Base-by-base conservation (phyloP, 92 coral and sea anemone genomes). In the Nematostella vectensis region DNA sequence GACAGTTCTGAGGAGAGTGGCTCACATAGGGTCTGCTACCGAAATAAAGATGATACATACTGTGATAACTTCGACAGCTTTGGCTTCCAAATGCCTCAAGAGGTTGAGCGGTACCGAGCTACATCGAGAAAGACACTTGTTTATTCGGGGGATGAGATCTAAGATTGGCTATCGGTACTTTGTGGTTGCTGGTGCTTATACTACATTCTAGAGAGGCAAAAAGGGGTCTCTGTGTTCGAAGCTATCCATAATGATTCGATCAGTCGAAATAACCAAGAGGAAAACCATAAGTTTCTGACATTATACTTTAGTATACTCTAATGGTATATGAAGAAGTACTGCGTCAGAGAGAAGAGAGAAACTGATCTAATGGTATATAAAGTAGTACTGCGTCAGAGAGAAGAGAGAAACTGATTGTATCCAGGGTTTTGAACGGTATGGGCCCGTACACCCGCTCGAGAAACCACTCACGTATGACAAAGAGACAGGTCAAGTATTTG, bases 51-150 rank as follows among this genome's bases (percentile, higher is more conserved):
- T 1, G 19, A 2, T 0, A 21, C 36, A 16, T 13, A 12, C 25
- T 45, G 49, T 45, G 52, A 69, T 2, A 58, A 69, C 3, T 69
- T 69, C 33, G 76, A 69, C 12, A 0, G 13, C 10, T 68, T 59
- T 20, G 60, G 75, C 0, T 11, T 68, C 0, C 31, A n/a, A 0
- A 48, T 59, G 31, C 59, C 75, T 11, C 1, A 2, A 1, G 69
- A 50, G 0, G 18, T 33, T 11, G 15, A 27, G 15, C n/a, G 2
- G 25, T 51, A 63, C 10, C 1, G 30, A 2, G 0, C 4, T 1
- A 50, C 39, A 3, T 30, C 48, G 3, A 0, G n/a, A 1, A 53
- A 37, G 27, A 2, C 8, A 19, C 18, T 21, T 0, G 4, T 49
- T 8, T 62, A 49, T 23, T 62, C 69, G 12, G 4, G 24, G 0